Evolutionary conservation across 2,797 vertebrate genomes (phyloP), one percentile per base, ranked within the genome.

Genomic region (Phrynocephalus forsythii): DNA sequence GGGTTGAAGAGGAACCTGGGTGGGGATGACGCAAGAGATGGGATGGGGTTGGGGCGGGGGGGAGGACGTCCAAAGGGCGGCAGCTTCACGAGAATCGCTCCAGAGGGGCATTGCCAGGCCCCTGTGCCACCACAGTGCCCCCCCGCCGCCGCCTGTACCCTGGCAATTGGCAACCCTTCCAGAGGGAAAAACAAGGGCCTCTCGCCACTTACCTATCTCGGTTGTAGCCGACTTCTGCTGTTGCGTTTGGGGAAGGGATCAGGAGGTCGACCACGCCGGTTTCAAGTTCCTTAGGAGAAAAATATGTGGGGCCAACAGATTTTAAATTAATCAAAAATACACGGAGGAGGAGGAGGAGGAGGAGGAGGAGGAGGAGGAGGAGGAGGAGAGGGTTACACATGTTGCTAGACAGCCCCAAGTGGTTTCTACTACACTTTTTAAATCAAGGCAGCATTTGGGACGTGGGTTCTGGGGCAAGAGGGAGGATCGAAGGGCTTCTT

Each of bases 201-300:
- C n/a, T 77, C 48, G 66, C 33, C 79, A 86, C 96, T 95, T 87
- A 98, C 97, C 97, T 96, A 93, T 98, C 97, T 86, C 97, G 96
- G 15, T 98, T 98, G 91, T 98, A 98, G 91, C 97, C 97, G 28
- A 98, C 97, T 97, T 98, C 97, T 89, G 97, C 97, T 0, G 97
- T 96, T 80, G 97, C 97, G 86, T 98, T 98, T 90, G 97, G 97
- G 89, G 97, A 97, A 85, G 97, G 97, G 94, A 98, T 98, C 85
- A 98, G 96, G 87, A 98, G 94, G 83, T 97, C 97, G 68, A 98
- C 97, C 68, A 97, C 93, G 88, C 97, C 97, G 69, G 97, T 98
- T 95, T 98, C 97, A 90, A 98, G 96, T 88, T 98, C 97, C 97
- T 98, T 78, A 71, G 87, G 18, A 86, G 81, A 60, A 86, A 88